Base-by-base conservation (phyloP, 1,140 invertebrate species). In the Drosophila bifasciata region DNA sequence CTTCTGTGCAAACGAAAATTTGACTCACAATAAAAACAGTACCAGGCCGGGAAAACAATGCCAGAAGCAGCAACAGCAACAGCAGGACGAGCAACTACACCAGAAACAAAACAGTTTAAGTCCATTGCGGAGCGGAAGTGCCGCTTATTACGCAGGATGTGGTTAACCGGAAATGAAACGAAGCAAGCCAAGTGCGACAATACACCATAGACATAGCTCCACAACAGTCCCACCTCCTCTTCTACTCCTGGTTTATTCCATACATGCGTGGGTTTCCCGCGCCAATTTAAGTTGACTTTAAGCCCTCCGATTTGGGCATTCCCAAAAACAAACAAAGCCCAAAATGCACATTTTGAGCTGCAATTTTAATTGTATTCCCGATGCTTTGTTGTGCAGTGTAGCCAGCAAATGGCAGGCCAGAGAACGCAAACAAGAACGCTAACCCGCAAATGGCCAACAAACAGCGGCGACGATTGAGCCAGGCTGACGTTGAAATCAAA, bases 101-200 rank as follows among this genome's bases (percentile, higher is more conserved):
- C 23, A 11, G 40, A 36, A 57, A 53, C 61, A 86, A 76, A 85
- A 86, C 81, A 81, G 74, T 75, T 86, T 68, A 81, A 88, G 81
- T 61, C 78, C 61, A 68, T 56, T 77, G 76, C 21, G 58, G 50
- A 64, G 77, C 78, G 81, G 81, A 86, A 88, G 78, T 78, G 83
- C 53, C 83, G 81, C 81, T 86, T 86, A 86, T 86, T 86, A 86
- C 83, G 81, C 81, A 86, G 81, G 81, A 86, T 86, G 81, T 77
- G 77, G 81, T 88, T 86, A 86, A 81, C 83, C 81, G 81, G 81
- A 86, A 86, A 86, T 86, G 81, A 86, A 86, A 81, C 77, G 69
- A 88, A 81, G 49, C 70, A 88, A 86, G 44, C 81, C 81, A 86
- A 81, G 68, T 86, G 77, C 83, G 73, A 86, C 80, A 79, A 66